Base-by-base conservation (phyloP, 2,113 vertebrate species). In the Microcebus griseorufus region DNA sequence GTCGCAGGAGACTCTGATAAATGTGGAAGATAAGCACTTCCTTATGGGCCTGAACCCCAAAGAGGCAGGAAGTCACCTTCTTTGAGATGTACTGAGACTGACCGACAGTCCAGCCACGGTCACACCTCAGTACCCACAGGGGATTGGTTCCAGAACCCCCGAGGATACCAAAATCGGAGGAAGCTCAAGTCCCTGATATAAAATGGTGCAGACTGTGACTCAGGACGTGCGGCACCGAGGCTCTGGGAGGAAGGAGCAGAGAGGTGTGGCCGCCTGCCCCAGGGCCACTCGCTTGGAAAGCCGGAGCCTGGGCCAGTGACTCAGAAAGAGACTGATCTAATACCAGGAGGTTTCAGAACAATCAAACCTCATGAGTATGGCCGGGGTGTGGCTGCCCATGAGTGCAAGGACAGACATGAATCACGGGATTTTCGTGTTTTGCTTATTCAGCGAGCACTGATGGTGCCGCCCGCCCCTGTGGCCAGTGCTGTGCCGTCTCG, bases 401-500 rank as follows among this genome's bases (percentile, higher is more conserved):
- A 76, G 32, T 9, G 29, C 34, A 6, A 72, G 88, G 39, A 13
- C 78, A 76, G 51, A 32, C n/a, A 64, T 11, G n/a, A 53, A 6
- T 34, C 20, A 88, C 18, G 34, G n/a, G 29, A 32, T 62, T 18
- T 62, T 51, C 0, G 0, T 17, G 16, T 32, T 58, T 70, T 60
- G 20, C 37, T 62, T 51, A 48, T 51, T 58, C 80, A 81, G 29
- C 0, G 18, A 67, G 10, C 51, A 37, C 39, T 34, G 5, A 70
- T 27, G 51, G 9, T 37, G n/a, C 32, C 5, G 1, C 37, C 12
- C 12, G 1, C 9, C 37, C 20, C 65, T 20, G 25, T 60, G 55
- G 34, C 25, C 5, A 14, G 60, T 32, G 8, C 45, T 60, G 10
- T 51, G 32, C n/a, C 4, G 17, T 39, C 6, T 39, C 1, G 20